Conservation (phyloP, 2,113 vertebrate genomes). For the Condylura cristata region DNA sequence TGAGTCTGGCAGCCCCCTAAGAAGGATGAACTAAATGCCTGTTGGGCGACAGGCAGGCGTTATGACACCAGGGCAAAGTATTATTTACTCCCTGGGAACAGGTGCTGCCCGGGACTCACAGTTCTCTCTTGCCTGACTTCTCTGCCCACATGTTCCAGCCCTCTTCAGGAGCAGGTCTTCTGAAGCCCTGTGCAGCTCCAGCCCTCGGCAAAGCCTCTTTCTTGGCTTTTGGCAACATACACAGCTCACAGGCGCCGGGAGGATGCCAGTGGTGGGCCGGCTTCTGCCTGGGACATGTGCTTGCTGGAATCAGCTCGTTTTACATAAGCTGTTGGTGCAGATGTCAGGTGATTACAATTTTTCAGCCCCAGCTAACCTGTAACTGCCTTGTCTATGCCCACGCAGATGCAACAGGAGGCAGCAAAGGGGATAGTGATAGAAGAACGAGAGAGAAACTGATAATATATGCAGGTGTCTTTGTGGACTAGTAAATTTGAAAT, state of each 20-base stretch:
- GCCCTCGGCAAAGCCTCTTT: not conserved
- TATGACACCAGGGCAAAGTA: slow-evolving; percentile 59
- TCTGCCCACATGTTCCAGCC: slow-evolving; percentile 45
- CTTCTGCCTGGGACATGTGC: not conserved
- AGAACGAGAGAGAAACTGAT: not conserved
- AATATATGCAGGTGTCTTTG: not conserved
- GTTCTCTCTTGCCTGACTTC: slow-evolving; percentile 26
- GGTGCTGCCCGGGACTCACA: slow-evolving; percentile 59
- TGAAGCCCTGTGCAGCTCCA: not conserved
- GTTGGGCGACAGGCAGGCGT: slow-evolving; percentile 49
- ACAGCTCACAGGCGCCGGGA: not conserved
- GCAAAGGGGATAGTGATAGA: not conserved
- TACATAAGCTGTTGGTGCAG: not conserved
- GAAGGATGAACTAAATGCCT: slow-evolving; percentile 34
- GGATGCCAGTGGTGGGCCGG: not conserved
- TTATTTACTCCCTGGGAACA: slow-evolving; percentile 72
- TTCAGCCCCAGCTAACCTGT: not conserved
- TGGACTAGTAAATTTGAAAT: not conserved
- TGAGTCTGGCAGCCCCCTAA: not conserved
- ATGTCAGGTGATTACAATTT: not conserved
- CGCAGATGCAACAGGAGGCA: not conserved
- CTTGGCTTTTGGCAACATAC: not conserved
- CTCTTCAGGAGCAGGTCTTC: not conserved
- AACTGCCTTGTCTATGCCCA: not conserved
- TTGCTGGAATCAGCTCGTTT: slow-evolving; percentile 29